Conservation (phyloP, 2,888 invertebrate genomes). For the Caenorhabditis sinica region DNA sequence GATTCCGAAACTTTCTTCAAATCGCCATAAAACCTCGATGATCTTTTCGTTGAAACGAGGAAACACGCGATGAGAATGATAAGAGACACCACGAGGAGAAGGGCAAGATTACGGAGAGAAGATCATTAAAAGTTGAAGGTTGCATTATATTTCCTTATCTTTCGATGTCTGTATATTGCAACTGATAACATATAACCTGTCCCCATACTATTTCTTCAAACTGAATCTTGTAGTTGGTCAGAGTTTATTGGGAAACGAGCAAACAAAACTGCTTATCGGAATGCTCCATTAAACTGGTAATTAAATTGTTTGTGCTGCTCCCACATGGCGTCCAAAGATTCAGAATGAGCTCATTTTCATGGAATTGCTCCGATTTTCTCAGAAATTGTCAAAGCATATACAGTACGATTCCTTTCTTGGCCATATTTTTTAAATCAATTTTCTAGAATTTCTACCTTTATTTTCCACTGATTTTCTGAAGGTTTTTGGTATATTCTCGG, state of each 20-base stretch:
- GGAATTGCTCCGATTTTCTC: neutral
- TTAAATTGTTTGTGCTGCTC: neutral
- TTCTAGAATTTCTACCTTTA: too few species aligned
- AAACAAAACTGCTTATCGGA: neutral
- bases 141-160: neutral
- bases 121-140: constrained; percentile 51
- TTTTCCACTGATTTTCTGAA: too few species aligned
- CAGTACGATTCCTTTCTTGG: too few species aligned
- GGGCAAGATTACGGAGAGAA: constrained; percentile 35
- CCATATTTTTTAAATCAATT: too few species aligned
- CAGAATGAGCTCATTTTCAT: neutral
- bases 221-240: constrained; percentile 36
- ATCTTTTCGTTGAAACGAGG: constrained; percentile 28
- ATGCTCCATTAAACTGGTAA: neutral
- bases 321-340: neutral
- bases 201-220: neutral
- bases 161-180: constrained; percentile 8
- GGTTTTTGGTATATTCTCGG: too few species aligned
- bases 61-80: constrained; percentile 2
- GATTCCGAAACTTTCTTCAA: neutral
- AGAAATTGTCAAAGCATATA: too few species aligned
- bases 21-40: neutral
- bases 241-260: neutral
- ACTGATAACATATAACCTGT: constrained; percentile 23
- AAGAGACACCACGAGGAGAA: constrained; percentile 50